These are phyloP conservation scores for Megathymus violae DNA, from an alignment of 1,140 invertebrate genomes.

Conservation along the genomic window DNA sequence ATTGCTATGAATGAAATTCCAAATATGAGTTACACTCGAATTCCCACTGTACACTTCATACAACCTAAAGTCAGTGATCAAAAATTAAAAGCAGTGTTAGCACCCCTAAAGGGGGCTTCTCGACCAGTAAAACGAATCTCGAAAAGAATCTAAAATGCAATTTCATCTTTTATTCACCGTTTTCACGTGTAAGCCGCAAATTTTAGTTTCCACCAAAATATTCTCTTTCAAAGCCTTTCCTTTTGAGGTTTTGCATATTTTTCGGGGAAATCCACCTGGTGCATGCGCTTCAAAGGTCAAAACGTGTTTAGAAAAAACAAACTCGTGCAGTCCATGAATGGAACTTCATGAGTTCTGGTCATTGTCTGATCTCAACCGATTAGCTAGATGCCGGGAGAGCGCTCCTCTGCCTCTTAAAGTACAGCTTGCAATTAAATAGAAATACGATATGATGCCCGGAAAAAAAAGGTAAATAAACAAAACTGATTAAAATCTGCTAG, in stretches of 20 bases:
- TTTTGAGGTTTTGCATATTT: conserved; percentile 27
- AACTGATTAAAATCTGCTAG: too few relatives aligned
- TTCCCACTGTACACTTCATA: too few relatives aligned
- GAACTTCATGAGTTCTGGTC: background rate
- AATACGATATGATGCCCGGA: too few relatives aligned
- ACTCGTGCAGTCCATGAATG: background rate
- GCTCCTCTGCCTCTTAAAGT: too few relatives aligned
- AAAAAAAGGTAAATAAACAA: too few relatives aligned
- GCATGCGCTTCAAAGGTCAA: conserved; percentile 17
- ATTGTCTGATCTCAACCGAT: background rate
- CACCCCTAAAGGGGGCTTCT: background rate
- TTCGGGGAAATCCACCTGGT: conserved; percentile 8
- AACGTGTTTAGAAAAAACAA: conserved; percentile 3
- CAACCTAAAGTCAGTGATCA: background rate
- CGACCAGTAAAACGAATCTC: conserved; percentile 6
- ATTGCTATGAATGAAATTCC: too few relatives aligned
- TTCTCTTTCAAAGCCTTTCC: conserved; percentile 23
- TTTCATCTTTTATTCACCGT: conserved; percentile 18
- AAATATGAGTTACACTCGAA: too few relatives aligned
- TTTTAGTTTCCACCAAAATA: conserved; percentile 26
- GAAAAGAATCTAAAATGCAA: conserved; percentile 12
- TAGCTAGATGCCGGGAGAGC: too few relatives aligned
- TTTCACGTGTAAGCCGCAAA: conserved; percentile 20
- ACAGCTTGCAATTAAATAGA: too few relatives aligned
- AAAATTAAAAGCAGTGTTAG: background rate